Evolutionary conservation across 2,113 vertebrate genomes (phyloP).

Genomic region (Chaetura pelagica): DNA sequence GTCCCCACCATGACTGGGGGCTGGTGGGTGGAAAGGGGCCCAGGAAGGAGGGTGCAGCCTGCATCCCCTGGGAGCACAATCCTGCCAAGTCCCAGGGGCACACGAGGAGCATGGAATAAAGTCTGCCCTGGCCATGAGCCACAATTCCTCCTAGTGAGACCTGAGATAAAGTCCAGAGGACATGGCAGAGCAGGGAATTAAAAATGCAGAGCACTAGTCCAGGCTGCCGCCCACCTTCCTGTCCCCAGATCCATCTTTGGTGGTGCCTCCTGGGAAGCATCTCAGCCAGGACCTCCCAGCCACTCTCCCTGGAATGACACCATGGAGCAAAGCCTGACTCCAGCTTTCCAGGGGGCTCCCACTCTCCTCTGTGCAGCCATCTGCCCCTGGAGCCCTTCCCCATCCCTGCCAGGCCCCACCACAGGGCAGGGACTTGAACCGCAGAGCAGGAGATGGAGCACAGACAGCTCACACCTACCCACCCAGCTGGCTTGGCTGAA

Average conservation of each 20-base stretch:
- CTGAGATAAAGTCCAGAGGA: neutral
- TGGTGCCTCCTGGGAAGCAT: neutral
- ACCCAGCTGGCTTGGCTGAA: neutral
- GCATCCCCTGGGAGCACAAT: neutral
- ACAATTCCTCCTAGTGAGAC: accelerated
- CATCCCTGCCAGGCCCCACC: neutral
- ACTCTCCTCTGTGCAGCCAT: no score
- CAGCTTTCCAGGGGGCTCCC: neutral
- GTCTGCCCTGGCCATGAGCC: accelerated
- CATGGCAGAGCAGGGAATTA: neutral
- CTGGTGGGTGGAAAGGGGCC: neutral
- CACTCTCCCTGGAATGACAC: neutral
- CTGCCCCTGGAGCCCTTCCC: neutral
- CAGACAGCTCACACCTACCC: neutral
- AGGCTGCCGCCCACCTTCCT: neutral
- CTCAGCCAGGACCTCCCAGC: accelerated
- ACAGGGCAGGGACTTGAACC: neutral
- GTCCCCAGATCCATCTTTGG: neutral
- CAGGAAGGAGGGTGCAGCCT: neutral
- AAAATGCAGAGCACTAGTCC: neutral
- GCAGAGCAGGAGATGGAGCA: neutral
- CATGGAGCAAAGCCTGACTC: neutral
- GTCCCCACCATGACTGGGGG: neutral
- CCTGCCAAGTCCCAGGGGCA: neutral
- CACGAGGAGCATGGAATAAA: accelerated